Evolutionary conservation across 2,888 invertebrate genomes (phyloP).

Genomic region (Netelia inedita): DNA sequence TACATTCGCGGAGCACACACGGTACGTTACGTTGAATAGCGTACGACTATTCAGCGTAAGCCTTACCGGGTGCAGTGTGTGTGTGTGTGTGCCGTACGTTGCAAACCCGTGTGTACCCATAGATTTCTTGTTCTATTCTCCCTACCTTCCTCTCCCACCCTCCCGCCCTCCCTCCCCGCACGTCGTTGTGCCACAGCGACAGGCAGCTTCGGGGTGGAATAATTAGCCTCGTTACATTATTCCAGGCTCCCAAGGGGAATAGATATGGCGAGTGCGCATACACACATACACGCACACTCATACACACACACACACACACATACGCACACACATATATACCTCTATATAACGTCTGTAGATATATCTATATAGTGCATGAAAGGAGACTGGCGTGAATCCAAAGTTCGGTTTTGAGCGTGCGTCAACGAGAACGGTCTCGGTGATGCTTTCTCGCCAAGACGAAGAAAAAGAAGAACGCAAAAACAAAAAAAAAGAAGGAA

Average conservation of each 20-base stretch:
- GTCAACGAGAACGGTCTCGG: constrained; percentile 46
- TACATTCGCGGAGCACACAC: constrained; percentile 3
- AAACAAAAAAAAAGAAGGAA: constrained; percentile 8
- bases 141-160: neutral
- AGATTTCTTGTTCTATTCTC: constrained; percentile 18
- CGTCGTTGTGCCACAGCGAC: constrained; percentile 19
- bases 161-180: neutral
- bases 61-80: neutral
- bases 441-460: constrained; percentile 22
- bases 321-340: constrained; percentile 5
- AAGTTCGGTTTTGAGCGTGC: constrained; percentile 49
- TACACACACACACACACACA: neutral
- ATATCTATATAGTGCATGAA: neutral
- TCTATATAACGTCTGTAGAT: constrained; percentile 19
- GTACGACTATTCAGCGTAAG: neutral
- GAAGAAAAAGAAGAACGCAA: neutral
- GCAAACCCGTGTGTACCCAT: neutral
- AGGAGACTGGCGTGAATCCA: constrained; percentile 61
- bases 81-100: neutral
- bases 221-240: constrained; percentile 68
- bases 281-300: neutral
- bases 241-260: constrained; percentile 60
- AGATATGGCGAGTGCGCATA: constrained; percentile 3
- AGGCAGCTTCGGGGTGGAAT: constrained; percentile 59
- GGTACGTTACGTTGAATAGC: neutral